Evolutionary conservation across 2,888 invertebrate species (phyloP), one percentile per base, ranked within the genome.

Genomic region (Beris chalybata): DNA sequence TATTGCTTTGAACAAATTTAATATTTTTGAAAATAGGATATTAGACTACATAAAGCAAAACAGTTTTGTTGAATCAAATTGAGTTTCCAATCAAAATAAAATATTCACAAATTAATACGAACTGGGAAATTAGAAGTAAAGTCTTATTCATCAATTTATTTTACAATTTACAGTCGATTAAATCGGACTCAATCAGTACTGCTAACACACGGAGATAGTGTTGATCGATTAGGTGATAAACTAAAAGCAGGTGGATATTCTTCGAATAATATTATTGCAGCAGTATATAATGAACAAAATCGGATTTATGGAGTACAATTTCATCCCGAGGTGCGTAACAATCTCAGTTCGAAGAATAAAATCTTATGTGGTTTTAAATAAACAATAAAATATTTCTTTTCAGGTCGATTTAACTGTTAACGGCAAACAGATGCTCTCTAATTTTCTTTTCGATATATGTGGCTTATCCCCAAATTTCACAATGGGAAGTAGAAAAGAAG

Each of bases 291-390:
- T 83, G 96, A 97, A 76, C 91, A 92, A 77, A 84, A 90, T 79
- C 87, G 91, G 64, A 85, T 97, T 67, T 97, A 95, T 77, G 99
- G 98, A 32, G 92, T 99, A 70, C 99, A 99, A 83, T 99, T 99
- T 82, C 99, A 99, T 81, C 99, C 98, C 0, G 98, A 99, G 85
- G 95, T 90, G 71, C 74, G 70, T 68, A 57, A 22, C 4, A 22
- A 52, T 52, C 4, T 54, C 4, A 2, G 29, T 50, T 4, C 29
- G 1, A 48, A 5, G 53, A 53, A 1, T 53, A 7, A 53, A 22
- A 53, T n/a, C 1, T 50, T 1, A 15, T 29, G 29, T 22, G 12
- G 12, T 29, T 22, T 53, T 53, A 4, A 48, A 29, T n/a, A n/a
- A n/a, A 12, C 30, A 3, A 11, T 9, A 61, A 65, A n/a, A 38